These are phyloP conservation scores for Ctenochaetus hawaiiensis DNA, from an alignment of 2,797 vertebrate species.

Conservation along the genomic window DNA sequence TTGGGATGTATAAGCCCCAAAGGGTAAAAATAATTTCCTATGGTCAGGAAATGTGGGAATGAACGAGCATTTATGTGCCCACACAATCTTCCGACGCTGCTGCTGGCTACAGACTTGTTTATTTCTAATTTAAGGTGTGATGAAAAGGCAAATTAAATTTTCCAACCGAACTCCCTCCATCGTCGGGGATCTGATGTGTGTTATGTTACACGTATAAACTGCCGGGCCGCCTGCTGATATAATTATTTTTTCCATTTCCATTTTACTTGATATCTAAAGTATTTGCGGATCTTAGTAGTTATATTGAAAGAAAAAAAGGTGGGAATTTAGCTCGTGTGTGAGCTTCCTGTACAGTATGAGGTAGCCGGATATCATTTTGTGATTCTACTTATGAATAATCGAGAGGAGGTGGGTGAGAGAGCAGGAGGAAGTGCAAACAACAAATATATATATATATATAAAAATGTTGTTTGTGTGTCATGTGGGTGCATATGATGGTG, in stretches of 20 bases:
- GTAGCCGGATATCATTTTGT: conserved; percentile 15
- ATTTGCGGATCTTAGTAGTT: too few relatives aligned
- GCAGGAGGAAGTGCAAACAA: conserved; percentile 25
- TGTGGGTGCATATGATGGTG: conserved; percentile 46
- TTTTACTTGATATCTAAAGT: background rate
- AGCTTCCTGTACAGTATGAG: conserved; percentile 28
- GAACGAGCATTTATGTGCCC: background rate
- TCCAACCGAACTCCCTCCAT: background rate
- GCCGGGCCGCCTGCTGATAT: too few relatives aligned
- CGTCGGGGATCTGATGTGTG: too few relatives aligned
- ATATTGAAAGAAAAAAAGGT: background rate
- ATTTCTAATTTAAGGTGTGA: background rate
- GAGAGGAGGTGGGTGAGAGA: conserved; percentile 32
- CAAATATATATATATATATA: background rate
- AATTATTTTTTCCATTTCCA: background rate
- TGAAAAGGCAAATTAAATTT: background rate
- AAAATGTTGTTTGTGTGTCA: conserved; percentile 30
- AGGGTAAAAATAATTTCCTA: too few relatives aligned
- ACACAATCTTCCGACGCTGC: background rate
- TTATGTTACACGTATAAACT: too few relatives aligned
- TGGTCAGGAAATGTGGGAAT: background rate
- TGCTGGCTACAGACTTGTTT: background rate
- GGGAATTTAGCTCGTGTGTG: background rate
- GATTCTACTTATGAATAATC: conserved; percentile 52
- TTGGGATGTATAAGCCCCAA: too few relatives aligned